Base-by-base conservation (phyloP, 2,797 vertebrate species). In the Rhyacichthys aspro region DNA sequence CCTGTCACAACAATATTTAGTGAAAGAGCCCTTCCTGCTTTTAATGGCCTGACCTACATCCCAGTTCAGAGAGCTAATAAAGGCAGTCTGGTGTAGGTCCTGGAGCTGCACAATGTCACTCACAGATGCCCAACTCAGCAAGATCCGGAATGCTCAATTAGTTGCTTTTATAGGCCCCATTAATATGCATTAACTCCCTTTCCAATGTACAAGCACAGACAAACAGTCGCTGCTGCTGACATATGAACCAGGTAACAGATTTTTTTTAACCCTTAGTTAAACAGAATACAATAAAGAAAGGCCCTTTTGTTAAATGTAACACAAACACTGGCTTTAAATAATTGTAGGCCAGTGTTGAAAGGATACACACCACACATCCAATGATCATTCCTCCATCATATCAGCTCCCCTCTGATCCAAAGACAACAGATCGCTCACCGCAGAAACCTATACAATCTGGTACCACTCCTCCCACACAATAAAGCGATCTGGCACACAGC, bases 41-140 rank as follows among this genome's bases (percentile, higher is more conserved):
- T 95, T 98, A 96, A 96, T 95, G 94, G 94, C 91, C 92, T 94
- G 94, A 96, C 95, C 94, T 96, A 94, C 93, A 94, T 94, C 94
- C 93, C 94, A 96, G 96, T 97, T 96, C 94, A 95, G 94, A 92
- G 94, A 91, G 92, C 93, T 92, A 92, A 92, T 98, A 96, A 96
- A 95, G 87, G 86, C 87, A 87, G 93, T 92, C 94, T 95, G 95
- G 94, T 96, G 95, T 91, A 95, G 95, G 96, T 95, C 95, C 90
- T 86, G 92, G 93, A 93, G 93, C 96, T 98, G 96, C 88, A 65
- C 94, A 94, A 94, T 98, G 95, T 98, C 96, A 98, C 92, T 93
- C 93, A 92, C 96, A 95, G 95, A 94, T 96, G 92, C 94, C 94
- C 91, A 91, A 94, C 93, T 95, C 94, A 94, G 94, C 94, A 93